Conservation (phyloP, 2,888 invertebrate genomes). For the Ormyrus labotus region DNA sequence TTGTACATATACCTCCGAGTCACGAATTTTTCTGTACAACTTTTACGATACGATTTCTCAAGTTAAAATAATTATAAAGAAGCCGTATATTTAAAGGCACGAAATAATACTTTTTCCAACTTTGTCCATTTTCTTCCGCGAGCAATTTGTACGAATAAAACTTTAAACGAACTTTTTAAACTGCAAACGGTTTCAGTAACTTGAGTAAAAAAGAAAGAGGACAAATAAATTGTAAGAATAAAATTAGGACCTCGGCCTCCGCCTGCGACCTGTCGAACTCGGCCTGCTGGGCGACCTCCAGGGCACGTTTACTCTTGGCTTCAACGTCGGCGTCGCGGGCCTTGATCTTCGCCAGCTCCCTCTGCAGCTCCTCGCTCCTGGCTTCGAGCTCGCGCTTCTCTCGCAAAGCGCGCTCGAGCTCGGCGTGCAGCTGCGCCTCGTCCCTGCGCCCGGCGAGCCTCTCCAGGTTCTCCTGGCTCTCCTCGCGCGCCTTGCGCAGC, state of each 20-base stretch:
- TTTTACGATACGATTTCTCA: too few relatives aligned
- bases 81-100: too few relatives aligned
- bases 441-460: conserved; percentile 60
- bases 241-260: conserved; percentile 83
- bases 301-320: conserved; percentile 82
- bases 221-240: too few relatives aligned
- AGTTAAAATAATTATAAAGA: too few relatives aligned
- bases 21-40: too few relatives aligned
- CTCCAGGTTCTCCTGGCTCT: conserved; percentile 78
- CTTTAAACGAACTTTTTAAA: too few relatives aligned
- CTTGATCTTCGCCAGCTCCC: conserved; percentile 80
- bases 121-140: too few relatives aligned
- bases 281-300: conserved; percentile 85
- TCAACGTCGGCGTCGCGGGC: conserved; percentile 80
- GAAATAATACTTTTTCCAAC: too few relatives aligned
- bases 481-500: conserved; percentile 84
- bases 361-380: conserved; percentile 82
- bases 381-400: conserved; percentile 68
- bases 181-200: too few relatives aligned
- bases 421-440: conserved; percentile 58
- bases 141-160: too few relatives aligned
- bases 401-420: conserved; percentile 66
- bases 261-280: conserved; percentile 87
- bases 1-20: too few relatives aligned
- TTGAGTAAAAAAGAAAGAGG: too few relatives aligned